These are phyloP conservation scores for Steinernema hermaphroditum DNA, from an alignment of 2,888 invertebrate genomes.

Conservation along the genomic window DNA sequence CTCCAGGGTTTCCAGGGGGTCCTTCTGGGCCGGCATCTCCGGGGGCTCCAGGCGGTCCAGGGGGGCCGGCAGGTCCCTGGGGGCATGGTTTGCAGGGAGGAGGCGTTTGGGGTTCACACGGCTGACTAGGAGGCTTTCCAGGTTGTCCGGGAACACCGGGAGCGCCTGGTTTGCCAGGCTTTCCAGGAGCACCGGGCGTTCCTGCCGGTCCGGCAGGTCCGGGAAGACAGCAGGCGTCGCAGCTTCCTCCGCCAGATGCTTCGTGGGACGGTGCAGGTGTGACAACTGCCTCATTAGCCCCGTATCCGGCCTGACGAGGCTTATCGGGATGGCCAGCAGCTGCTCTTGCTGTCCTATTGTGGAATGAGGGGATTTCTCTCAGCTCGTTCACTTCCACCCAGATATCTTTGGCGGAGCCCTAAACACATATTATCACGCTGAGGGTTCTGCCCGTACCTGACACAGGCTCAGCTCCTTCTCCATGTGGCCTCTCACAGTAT, in stretches of 20 bases:
- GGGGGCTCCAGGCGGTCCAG: constrained; percentile 10
- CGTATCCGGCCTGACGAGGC: constrained; percentile 6
- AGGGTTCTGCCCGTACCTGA: constrained; percentile 35
- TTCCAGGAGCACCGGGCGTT: not conserved
- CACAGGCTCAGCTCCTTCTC: constrained; percentile 53
- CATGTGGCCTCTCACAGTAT: constrained; percentile 48
- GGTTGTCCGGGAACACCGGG: constrained; percentile 9
- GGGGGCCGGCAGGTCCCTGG: not conserved
- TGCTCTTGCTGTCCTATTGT: not conserved
- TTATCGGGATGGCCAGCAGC: constrained; percentile 1
- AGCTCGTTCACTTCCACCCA: constrained; percentile 15
- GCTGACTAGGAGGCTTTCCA: constrained; percentile 14
- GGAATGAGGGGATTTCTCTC: not conserved
- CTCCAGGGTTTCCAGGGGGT: not conserved
- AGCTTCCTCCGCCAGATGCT: constrained; percentile 20
- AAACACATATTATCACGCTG: not conserved
- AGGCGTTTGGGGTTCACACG: constrained; percentile 11
- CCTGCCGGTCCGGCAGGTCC: constrained; percentile 14
- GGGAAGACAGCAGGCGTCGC: constrained; percentile 21
- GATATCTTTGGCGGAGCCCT: constrained; percentile 21
- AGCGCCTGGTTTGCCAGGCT: constrained; percentile 17
- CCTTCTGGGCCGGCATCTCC: constrained; percentile 7
- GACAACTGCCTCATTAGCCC: not conserved
- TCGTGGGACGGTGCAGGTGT: not conserved
- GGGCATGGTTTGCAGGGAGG: constrained; percentile 26